Base-by-base conservation (phyloP, 1,140 invertebrate species). In the Harpegnathos saltator region DNA sequence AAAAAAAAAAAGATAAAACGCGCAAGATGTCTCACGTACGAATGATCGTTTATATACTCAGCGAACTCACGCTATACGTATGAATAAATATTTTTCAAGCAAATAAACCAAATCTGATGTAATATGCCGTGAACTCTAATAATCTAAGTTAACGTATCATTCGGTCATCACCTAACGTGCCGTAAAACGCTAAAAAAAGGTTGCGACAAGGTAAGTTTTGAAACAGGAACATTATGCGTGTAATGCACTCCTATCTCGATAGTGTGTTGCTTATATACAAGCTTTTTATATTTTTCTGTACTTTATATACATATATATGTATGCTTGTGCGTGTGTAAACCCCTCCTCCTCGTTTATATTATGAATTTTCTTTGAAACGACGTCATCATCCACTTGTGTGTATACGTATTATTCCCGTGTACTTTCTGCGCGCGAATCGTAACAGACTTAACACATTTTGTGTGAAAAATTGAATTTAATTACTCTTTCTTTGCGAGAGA, bases 51-150 rank as follows among this genome's bases (percentile, higher is more conserved):
- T 85, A 89, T 86, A 84, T 90, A 90, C 88, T 90, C 83, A 77
- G 72, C 73, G 38, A 65, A 89, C 58, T 78, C 66, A 89, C 84
- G 68, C 85, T 81, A 90, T 84, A 85, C 84, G 38, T 85, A 86
- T 74, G 63, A 86, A 90, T 88, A 89, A 85, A 89, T 90, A 85
- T 90, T 88, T 90, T 91, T 81, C 84, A 63, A 90, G 82, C 90
- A 90, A 92, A 90, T 88, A 89, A 91, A n/a, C n/a, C n/a, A n/a
- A 90, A 82, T 81, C 90, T 85, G 78, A 88, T 84, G 59, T 85
- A 72, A 82, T 74, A 69, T 77, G 22, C 50, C 1, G n/a, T 17
- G 44, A 12, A 69, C 14, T 38, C 14, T 66, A 75, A 33, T 66
- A 75, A 33, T 44, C 66, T 83, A 77, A 78, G 50, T 77, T n/a